Conservation (phyloP, 2,888 invertebrate species). For the Spodoptera littoralis region DNA sequence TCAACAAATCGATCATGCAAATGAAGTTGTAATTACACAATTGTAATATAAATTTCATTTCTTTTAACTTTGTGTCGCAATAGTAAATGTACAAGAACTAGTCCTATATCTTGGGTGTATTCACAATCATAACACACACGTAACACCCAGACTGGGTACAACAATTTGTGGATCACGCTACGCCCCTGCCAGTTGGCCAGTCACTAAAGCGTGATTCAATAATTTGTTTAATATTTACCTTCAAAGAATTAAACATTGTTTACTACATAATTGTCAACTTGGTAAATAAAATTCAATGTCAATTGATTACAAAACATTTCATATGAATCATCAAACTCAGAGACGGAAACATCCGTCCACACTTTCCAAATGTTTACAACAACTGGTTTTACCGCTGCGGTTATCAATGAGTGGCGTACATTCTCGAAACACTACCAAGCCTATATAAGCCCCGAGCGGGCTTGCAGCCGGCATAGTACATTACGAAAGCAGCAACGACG, state of each 20-base stretch:
- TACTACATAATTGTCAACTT: slow-evolving; percentile 2
- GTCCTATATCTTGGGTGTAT: no score
- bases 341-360: slow-evolving; percentile 36
- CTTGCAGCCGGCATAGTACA: slow-evolving; percentile 66
- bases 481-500: slow-evolving; percentile 71
- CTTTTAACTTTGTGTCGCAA: no score
- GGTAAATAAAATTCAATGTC: slow-evolving; percentile 20
- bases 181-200: no score
- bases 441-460: slow-evolving; percentile 77
- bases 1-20: no score
- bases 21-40: no score
- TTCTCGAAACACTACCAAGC: slow-evolving; percentile 82
- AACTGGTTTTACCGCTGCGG: slow-evolving; percentile 75
- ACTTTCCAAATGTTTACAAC: slow-evolving; percentile 76
- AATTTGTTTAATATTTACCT: no score
- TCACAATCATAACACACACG: no score
- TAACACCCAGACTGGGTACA: no score
- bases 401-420: slow-evolving; percentile 78
- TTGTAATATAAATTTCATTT: no score
- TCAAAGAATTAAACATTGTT: not conserved
- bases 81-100: no score
- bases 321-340: slow-evolving; percentile 14
- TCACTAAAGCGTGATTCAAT: no score
- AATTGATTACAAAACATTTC: slow-evolving; percentile 8
- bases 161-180: no score